phyloP scores from a whole-genome alignment of 2,888 invertebrate species.

The Drosophila niveifrons region DNA sequence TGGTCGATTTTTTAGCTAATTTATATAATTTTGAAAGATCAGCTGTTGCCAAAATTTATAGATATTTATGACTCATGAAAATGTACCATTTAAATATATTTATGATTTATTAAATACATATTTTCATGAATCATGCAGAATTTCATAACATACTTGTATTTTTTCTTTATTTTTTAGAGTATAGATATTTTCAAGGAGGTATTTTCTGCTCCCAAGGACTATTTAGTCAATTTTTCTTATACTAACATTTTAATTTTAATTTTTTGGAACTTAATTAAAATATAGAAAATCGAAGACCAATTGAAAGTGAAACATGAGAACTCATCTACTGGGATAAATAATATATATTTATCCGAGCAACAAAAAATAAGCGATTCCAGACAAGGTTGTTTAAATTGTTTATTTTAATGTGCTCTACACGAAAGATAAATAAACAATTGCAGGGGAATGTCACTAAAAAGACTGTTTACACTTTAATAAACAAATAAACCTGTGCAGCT shows the following conservation, averaged over 20 bases:
- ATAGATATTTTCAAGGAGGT: not conserved
- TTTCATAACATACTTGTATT: not conserved
- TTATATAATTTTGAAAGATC: not conserved
- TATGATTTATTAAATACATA: not conserved
- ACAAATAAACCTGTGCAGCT: not conserved
- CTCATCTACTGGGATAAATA: no score
- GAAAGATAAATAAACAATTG: not conserved
- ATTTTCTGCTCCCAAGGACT: no score
- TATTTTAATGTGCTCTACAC: not conserved
- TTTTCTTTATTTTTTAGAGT: not conserved
- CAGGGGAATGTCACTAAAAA: not conserved
- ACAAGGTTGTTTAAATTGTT: not conserved
- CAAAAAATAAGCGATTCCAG: no score
- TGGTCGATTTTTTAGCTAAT: not conserved
- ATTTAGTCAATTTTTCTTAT: no score
- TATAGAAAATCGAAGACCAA: no score
- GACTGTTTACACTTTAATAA: not conserved
- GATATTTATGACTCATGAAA: conserved; percentile 7
- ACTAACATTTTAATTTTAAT: no score
- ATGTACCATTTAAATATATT: not conserved
- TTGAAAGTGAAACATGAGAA: not conserved
- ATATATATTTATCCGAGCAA: not conserved
- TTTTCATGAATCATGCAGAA: conserved; percentile 1
- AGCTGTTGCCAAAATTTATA: not conserved
- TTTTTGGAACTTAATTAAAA: no score